Conservation (phyloP, 2,888 invertebrate genomes). For the Litoditis marina region DNA sequence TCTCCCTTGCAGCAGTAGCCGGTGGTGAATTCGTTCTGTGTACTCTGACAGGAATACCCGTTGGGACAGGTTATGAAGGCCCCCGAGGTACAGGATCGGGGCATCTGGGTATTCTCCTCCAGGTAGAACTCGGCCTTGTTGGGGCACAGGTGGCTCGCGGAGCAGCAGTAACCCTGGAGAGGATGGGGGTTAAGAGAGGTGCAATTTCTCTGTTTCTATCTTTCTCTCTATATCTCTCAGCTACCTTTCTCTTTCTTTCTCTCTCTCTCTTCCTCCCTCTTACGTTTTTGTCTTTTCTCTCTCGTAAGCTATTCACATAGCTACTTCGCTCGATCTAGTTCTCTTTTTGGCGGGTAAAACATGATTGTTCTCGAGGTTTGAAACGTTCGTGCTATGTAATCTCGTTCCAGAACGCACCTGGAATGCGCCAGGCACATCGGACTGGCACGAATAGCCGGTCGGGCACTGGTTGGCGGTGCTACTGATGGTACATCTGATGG, state of each 20-base stretch:
- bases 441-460: conserved; percentile 55
- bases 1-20: conserved; percentile 60
- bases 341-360: no score
- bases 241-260: not conserved
- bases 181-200: conserved; percentile 9
- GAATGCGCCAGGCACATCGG: conserved; percentile 58
- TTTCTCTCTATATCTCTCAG: not conserved
- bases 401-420: no score
- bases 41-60: conserved; percentile 52
- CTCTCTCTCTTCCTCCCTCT: not conserved
- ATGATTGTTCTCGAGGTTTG: not conserved
- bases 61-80: conserved; percentile 61
- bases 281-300: not conserved
- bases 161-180: conserved; percentile 56
- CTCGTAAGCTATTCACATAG: not conserved
- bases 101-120: conserved; percentile 58
- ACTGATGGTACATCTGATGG: conserved; percentile 55
- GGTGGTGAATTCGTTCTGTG: conserved; percentile 54
- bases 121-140: conserved; percentile 60
- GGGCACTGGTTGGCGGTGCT: conserved; percentile 53
- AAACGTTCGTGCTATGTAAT: not conserved
- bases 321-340: not conserved
- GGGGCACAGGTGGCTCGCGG: conserved; percentile 54
- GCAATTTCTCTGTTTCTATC: no score
- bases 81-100: conserved; percentile 58